Base-by-base conservation (phyloP, 2,888 invertebrate genomes). In the Machimus atricapillus region DNA sequence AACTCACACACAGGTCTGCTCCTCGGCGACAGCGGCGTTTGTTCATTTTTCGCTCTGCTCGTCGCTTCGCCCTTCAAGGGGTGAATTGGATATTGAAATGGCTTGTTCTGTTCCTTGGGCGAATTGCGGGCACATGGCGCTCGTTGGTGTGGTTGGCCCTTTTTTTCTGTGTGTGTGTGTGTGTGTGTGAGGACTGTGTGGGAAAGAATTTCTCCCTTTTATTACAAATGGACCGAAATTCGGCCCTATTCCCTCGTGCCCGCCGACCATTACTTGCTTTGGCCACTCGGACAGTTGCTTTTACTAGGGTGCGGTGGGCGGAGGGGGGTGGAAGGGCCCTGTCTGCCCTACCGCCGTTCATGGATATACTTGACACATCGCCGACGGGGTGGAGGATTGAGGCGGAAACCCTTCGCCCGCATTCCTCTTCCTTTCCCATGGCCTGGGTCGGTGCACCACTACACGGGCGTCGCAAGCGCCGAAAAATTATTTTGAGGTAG, bases 161-260 rank as follows among this genome's bases (percentile, higher is more conserved):
- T 9, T 16, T n/a, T 52, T 7, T 34, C 7, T 0, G 1, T 52
- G 1, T 52, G n/a, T 34, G 0, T 0, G 1, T 52, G 1, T 40
- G 19, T 37, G 19, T 46, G 74, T 9, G 19, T 7, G 74, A n/a
- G 19, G 73, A 8, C 9, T 31, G 73, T 85, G 85, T 73, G 85
- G 74, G 85, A 85, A 85, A 85, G 85, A 74, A 74, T 74, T 74
- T 74, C 74, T 85, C 85, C 74, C 74, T 74, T 85, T 73, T 27
- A 6, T 74, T 31, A 74, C n/a, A 85, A 31, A 74, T 85, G 85
- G 74, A 85, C 85, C 85, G 74, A 74, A 83, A 85, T 56, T 85
- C 43, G 23, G 73, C 19, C 85, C 16, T 82, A 7, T 52, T 74
- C 46, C 14, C 40, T 31, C 85, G 74, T 73, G 14, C 58, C 46